Evolutionary conservation across 2,888 invertebrate species (phyloP), one percentile per base, ranked within the genome.

Genomic region (Sphaerophoria rueppellii): DNA sequence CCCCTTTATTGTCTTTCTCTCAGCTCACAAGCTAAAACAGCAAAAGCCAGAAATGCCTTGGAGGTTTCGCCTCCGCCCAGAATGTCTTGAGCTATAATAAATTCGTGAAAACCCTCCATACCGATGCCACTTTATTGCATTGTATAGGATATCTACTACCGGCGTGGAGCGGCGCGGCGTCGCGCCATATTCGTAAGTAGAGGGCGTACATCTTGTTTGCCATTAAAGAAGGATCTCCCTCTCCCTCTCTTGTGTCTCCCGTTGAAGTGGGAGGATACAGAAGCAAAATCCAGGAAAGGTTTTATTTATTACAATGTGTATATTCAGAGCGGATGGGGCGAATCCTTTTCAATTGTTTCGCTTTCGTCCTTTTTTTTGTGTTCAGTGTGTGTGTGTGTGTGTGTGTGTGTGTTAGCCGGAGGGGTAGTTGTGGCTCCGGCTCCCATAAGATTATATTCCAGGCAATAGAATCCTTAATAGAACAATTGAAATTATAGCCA

Each of bases 401-500:
- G 37, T 14, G 34, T 50, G 24, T 7, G 32, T 35, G 54, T 57
- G 58, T 48, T 24, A 52, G 72, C 80, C 85, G 40, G 81, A 76
- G 81, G 81, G 85, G 85, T 77, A 81, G 77, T 77, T 81, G 81
- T 37, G 77, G 54, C 67, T 58, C 76, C 73, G 24, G 24, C 24
- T 24, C 24, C 24, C 24, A 24, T 24, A 24, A 24, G 69, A 73
- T 72, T 72, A 69, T 16, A 70, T 37, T 46, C 58, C 76, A 54
- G 70, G 57, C 81, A 81, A 77, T 85, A 73, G 81, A 76, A 63
- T 77, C 81, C 73, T 70, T 85, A 85, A 85, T 85, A 81, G 77
- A 81, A 85, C 85, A 85, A 85, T 85, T 85, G 85, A 81, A 85
- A 85, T 85, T 85, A 85, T 85, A 81, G 81, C 85, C 57, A 85